A percentile compares a stretch with the other conserved stretches of the same genome.
phyloP scores from a whole-genome alignment of 2,888 invertebrate species.

The Urechis unicinctus region DNA sequence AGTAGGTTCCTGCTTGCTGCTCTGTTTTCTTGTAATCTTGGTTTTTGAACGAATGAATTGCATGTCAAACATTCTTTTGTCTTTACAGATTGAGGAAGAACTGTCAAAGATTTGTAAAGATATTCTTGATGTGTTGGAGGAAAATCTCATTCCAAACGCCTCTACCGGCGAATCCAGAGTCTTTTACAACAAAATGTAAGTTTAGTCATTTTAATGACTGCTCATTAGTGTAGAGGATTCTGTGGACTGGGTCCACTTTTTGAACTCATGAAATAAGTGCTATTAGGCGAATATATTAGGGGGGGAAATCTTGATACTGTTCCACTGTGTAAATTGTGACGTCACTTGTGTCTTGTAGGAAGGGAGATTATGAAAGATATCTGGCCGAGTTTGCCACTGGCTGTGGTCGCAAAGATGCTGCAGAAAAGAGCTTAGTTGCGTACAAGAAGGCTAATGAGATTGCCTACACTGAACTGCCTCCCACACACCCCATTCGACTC shows the following conservation, averaged over 20 bases:
- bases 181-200: constrained; percentile 95
- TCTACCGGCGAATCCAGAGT: constrained; percentile 94
- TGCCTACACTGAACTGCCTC: constrained; percentile 68
- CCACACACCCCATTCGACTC: constrained; percentile 32
- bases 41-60: too few species aligned
- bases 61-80: too few species aligned
- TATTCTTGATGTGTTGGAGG: constrained; percentile 87
- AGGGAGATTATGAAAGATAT: constrained; percentile 96
- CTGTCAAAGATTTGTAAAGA: constrained; percentile 93
- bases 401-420: constrained; percentile 92
- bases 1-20: too few species aligned
- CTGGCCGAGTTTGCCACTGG: constrained; percentile 97
- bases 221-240: too few species aligned
- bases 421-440: constrained; percentile 88
- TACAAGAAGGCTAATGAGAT: constrained; percentile 97
- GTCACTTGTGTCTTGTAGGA: too few species aligned
- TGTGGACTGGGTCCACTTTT: too few species aligned
- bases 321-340: too few species aligned
- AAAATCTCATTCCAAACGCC: constrained; percentile 89
- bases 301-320: too few species aligned
- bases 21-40: too few species aligned
- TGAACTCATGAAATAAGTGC: too few species aligned
- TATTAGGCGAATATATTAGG: too few species aligned
- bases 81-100: constrained; percentile 89
- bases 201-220: too few species aligned